A percentile compares a stretch with the other conserved stretches of the same genome.
These are phyloP conservation scores for Hymenochirus boettgeri DNA, from an alignment of 2,113 vertebrate species.

Conservation along the genomic window DNA sequence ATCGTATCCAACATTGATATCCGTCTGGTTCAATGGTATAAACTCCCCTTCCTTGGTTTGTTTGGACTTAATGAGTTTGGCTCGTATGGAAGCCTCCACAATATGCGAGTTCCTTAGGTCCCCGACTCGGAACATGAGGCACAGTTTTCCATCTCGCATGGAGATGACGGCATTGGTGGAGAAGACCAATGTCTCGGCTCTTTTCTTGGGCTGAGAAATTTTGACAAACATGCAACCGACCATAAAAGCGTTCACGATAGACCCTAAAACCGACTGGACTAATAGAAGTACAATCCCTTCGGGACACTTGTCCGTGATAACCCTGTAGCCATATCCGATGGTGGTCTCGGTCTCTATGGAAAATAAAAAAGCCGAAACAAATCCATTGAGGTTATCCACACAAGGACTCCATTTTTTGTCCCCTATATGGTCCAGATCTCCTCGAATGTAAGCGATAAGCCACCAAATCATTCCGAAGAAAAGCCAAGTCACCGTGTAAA, in stretches of 20 bases:
- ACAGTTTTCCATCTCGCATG: slow-evolving; percentile 90
- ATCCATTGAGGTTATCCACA: slow-evolving; percentile 94
- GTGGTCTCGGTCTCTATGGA: slow-evolving; percentile 98
- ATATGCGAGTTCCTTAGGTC: slow-evolving; percentile 98
- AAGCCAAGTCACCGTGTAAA: slow-evolving; percentile 96
- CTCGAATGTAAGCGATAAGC: slow-evolving; percentile 93
- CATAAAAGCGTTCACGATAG: slow-evolving; percentile 98
- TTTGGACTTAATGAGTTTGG: slow-evolving; percentile 97
- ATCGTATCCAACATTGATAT: slow-evolving; percentile 96
- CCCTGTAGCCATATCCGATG: slow-evolving; percentile 96
- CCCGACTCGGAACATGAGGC: slow-evolving; percentile 97
- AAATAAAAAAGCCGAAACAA: slow-evolving; percentile 96
- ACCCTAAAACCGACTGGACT: slow-evolving; percentile 94
- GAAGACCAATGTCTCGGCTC: slow-evolving; percentile 95
- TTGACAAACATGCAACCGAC: slow-evolving; percentile 99
- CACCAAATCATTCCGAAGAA: slow-evolving; percentile 98
- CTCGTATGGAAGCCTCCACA: slow-evolving; percentile 95
- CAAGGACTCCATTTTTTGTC: slow-evolving; percentile 91
- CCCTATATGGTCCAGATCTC: slow-evolving; percentile 90
- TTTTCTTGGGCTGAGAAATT: slow-evolving; percentile 98
- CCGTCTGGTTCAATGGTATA: slow-evolving; percentile 96
- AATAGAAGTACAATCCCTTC: slow-evolving; percentile 94
- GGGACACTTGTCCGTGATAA: slow-evolving; percentile 96
- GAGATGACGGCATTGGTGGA: slow-evolving; percentile 96
- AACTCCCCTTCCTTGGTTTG: slow-evolving; percentile 98